Percentiles rank a stretch among this genome's conserved stretches.
Evolutionary conservation across 2,797 vertebrate species (phyloP).

Genomic region (Sebastes hubbsi): DNA sequence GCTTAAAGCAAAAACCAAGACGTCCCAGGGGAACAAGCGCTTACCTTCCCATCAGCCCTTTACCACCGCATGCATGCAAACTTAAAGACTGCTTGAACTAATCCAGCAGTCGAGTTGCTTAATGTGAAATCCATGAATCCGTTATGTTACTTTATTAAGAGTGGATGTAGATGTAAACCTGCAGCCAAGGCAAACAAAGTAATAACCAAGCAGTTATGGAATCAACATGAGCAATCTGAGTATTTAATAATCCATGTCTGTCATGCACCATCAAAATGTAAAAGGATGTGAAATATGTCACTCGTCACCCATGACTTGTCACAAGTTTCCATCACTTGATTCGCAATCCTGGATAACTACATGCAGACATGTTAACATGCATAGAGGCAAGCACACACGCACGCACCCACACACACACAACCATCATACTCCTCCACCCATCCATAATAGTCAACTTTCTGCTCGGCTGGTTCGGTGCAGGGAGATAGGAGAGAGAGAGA

Average conservation of each 20-base stretch:
- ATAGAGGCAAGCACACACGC: background rate
- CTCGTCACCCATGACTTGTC: slow-evolving; percentile 1
- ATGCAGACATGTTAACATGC: slow-evolving; percentile 11
- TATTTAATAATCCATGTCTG: background rate
- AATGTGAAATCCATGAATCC: background rate
- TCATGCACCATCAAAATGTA: background rate
- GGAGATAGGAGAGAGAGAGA: slow-evolving; percentile 51
- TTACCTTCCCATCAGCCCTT: slow-evolving; percentile 43
- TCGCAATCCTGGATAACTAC: slow-evolving; percentile 9
- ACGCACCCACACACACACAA: slow-evolving; percentile 10
- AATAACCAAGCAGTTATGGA: slow-evolving; percentile 5
- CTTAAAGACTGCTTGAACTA: background rate
- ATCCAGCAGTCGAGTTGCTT: slow-evolving; percentile 14
- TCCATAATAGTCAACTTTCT: slow-evolving; percentile 65
- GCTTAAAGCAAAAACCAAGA: slow-evolving; percentile 44
- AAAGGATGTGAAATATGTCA: slow-evolving; percentile 23
- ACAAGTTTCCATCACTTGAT: slow-evolving; percentile 4
- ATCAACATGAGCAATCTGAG: slow-evolving; percentile 19
- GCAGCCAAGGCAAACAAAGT: background rate
- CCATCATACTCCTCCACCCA: slow-evolving; percentile 50
- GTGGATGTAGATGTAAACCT: background rate
- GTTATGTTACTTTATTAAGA: background rate
- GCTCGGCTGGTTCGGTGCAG: slow-evolving; percentile 62
- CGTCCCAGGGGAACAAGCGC: slow-evolving; percentile 23
- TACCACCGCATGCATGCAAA: slow-evolving; percentile 1